Conservation (phyloP, 2,797 vertebrate genomes). For the Periophthalmus magnuspinnatus region DNA sequence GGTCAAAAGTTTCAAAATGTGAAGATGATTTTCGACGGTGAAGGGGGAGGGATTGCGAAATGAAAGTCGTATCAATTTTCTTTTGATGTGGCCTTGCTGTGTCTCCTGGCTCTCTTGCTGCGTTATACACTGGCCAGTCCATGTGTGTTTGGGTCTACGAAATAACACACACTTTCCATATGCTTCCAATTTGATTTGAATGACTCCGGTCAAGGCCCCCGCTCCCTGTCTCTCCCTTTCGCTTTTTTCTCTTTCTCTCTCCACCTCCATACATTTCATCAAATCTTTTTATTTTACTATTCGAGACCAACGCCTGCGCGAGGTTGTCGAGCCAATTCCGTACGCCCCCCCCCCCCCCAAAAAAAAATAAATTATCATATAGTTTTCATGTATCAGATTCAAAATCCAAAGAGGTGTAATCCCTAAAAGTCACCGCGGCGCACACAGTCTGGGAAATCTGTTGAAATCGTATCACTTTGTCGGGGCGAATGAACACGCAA, state of each 20-base stretch:
- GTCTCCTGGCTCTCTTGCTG: constrained; percentile 54
- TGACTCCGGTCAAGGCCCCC: constrained; percentile 69
- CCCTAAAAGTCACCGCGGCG: constrained; percentile 66
- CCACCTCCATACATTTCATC: constrained; percentile 67
- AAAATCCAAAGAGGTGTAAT: constrained; percentile 67
- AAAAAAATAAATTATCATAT: constrained; percentile 74
- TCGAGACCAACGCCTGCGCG: constrained; percentile 76
- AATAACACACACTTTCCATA: constrained; percentile 64
- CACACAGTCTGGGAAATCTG: constrained; percentile 69
- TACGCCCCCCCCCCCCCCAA: constrained; percentile 59
- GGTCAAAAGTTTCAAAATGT: constrained; percentile 56
- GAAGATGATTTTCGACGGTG: constrained; percentile 57
- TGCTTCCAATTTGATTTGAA: constrained; percentile 75
- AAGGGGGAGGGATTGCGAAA: constrained; percentile 47
- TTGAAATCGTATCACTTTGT: constrained; percentile 69
- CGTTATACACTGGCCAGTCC: constrained; percentile 59
- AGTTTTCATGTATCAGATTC: constrained; percentile 64
- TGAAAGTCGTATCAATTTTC: constrained; percentile 57
- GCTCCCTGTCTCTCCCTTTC: constrained; percentile 36
- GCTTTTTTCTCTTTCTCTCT: constrained; percentile 28
- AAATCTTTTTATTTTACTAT: constrained; percentile 81
- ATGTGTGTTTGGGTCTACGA: constrained; percentile 61
- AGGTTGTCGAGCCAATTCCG: constrained; percentile 52
- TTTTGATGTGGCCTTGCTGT: constrained; percentile 66
- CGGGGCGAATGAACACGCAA: constrained; percentile 65